phyloP scores from a whole-genome alignment of 2,888 invertebrate genomes.

The Emmelina monodactyla region DNA sequence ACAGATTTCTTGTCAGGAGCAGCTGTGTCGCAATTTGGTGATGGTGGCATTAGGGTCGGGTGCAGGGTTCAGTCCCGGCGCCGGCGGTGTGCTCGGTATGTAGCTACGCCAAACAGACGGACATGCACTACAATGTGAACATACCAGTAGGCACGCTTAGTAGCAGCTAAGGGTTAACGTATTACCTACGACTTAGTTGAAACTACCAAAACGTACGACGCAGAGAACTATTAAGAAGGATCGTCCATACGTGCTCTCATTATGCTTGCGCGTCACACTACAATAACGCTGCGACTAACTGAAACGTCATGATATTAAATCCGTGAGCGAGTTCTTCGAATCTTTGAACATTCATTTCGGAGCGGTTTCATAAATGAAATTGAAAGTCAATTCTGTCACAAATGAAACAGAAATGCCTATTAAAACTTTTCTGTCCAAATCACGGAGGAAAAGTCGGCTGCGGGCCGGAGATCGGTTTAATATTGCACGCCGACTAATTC shows the following conservation, averaged over 20 bases:
- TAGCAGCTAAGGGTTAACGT: slow-evolving; percentile 23
- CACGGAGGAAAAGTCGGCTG: not conserved
- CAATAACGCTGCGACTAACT: slow-evolving; percentile 4
- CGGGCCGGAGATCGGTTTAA: not conserved
- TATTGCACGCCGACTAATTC: not conserved
- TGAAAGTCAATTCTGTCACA: not conserved
- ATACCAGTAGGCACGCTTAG: slow-evolving; percentile 20
- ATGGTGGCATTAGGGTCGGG: slow-evolving; percentile 58
- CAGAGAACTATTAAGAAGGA: too few species aligned
- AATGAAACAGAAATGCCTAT: slow-evolving; percentile 1
- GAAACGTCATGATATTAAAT: not conserved
- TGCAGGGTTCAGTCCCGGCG: slow-evolving; percentile 29
- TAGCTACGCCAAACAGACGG: slow-evolving; percentile 51
- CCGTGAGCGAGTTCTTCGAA: not conserved
- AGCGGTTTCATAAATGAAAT: too few species aligned
- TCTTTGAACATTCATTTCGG: not conserved
- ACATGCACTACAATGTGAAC: slow-evolving; percentile 31
- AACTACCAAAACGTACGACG: slow-evolving; percentile 14
- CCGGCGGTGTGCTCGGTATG: slow-evolving; percentile 52
- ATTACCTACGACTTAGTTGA: slow-evolving; percentile 20
- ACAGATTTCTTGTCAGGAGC: slow-evolving; percentile 52
- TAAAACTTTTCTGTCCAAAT: slow-evolving; percentile 1
- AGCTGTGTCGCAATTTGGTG: slow-evolving; percentile 63
- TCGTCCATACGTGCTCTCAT: too few species aligned
- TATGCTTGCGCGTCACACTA: too few species aligned